These are phyloP conservation scores for Isotomurus palustris DNA, from an alignment of 2,888 invertebrate genomes.

Conservation along the genomic window DNA sequence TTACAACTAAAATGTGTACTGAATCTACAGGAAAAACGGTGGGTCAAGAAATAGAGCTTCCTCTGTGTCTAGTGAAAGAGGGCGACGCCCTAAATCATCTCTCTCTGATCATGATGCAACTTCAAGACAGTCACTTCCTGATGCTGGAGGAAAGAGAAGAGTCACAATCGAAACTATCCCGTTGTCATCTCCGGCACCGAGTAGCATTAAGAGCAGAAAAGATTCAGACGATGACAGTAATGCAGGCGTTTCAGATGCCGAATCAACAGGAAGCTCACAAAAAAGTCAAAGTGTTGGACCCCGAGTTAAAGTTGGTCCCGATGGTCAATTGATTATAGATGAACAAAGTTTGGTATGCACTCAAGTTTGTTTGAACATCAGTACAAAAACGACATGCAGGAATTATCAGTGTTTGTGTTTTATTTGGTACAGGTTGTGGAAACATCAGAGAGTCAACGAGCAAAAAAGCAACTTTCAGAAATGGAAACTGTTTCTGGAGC, in stretches of 20 bases:
- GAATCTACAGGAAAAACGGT: slow-evolving; percentile 11
- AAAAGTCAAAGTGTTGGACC: slow-evolving; percentile 52
- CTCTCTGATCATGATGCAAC: neutral
- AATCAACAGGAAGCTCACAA: slow-evolving; percentile 11
- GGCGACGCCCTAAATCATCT: neutral
- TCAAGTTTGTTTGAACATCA: neutral
- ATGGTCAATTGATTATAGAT: slow-evolving; percentile 79
- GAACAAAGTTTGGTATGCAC: slow-evolving; percentile 68
- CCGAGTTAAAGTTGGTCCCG: slow-evolving; percentile 77
- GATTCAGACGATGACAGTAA: neutral
- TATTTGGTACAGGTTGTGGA: slow-evolving; percentile 59
- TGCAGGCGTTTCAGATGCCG: slow-evolving; percentile 13
- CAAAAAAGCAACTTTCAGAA: slow-evolving; percentile 59
- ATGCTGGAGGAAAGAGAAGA: neutral
- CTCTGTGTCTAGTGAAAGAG: slow-evolving; percentile 23
- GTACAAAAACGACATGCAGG: neutral
- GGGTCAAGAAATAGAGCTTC: slow-evolving; percentile 23
- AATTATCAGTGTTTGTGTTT: slow-evolving; percentile 1
- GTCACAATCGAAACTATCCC: slow-evolving; percentile 6
- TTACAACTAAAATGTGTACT: slow-evolving; percentile 4
- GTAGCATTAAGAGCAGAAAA: neutral
- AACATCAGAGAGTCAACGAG: slow-evolving; percentile 56
- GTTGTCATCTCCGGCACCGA: neutral
- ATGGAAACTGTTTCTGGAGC: slow-evolving; percentile 64
- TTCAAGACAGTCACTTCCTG: neutral